Conservation (phyloP, 2,888 invertebrate genomes). For the Drosophila suboccidentalis region DNA sequence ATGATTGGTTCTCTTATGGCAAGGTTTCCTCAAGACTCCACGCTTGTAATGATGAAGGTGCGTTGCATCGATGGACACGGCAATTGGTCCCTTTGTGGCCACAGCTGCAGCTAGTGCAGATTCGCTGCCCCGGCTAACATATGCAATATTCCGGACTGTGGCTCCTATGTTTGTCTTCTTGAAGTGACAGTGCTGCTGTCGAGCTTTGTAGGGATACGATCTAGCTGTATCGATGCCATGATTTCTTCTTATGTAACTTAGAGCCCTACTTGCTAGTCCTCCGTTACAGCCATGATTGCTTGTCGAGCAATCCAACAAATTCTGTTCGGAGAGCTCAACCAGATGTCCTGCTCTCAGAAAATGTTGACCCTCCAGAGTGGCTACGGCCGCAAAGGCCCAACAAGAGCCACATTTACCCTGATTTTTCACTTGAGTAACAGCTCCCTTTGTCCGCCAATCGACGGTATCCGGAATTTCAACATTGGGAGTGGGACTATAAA, state of each 20-base stretch:
- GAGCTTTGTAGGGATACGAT: slow-evolving; percentile 93
- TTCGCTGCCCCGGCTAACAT: slow-evolving; percentile 90
- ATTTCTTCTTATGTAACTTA: slow-evolving; percentile 92
- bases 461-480: slow-evolving; percentile 89
- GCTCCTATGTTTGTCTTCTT: slow-evolving; percentile 89
- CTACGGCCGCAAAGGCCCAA: slow-evolving; percentile 97
- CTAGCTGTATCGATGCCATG: slow-evolving; percentile 94
- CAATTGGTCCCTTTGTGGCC: slow-evolving; percentile 93
- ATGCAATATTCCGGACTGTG: slow-evolving; percentile 91
- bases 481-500: slow-evolving; percentile 85
- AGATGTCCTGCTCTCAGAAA: slow-evolving; percentile 91
- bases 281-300: slow-evolving; percentile 94
- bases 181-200: slow-evolving; percentile 89
- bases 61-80: slow-evolving; percentile 95
- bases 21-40: slow-evolving; percentile 92
- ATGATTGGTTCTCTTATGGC: slow-evolving; percentile 90
- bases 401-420: slow-evolving; percentile 95
- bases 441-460: slow-evolving; percentile 94
- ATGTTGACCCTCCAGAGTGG: slow-evolving; percentile 94
- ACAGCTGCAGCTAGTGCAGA: slow-evolving; percentile 90
- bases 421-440: slow-evolving; percentile 94
- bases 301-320: slow-evolving; percentile 94
- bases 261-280: slow-evolving; percentile 90
- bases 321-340: slow-evolving; percentile 95
- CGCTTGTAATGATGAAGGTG: slow-evolving; percentile 93